These are phyloP conservation scores for Zoanthus sansibaricus DNA, from an alignment of 92 coral and sea anemone genomes.

Conservation along the genomic window DNA sequence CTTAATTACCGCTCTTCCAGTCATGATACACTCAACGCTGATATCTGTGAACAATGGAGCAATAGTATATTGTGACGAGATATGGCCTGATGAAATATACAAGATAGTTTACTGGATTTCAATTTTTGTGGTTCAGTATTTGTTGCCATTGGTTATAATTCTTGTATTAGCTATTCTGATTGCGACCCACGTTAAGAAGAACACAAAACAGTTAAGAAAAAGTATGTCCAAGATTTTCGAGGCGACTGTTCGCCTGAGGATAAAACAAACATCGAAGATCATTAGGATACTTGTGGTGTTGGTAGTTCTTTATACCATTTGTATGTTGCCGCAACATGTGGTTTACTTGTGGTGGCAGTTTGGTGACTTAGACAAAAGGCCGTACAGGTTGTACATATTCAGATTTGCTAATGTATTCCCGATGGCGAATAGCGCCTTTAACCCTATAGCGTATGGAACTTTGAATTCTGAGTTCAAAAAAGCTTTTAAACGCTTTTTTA, in stretches of 20 bases:
- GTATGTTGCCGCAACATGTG: conserved; percentile 96
- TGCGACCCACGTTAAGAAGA: conserved; percentile 69
- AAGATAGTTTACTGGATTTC: conserved; percentile 83
- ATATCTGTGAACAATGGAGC: conserved; percentile 67
- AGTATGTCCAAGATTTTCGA: conserved; percentile 74
- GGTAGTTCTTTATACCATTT: conserved; percentile 86
- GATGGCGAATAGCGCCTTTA: conserved; percentile 98
- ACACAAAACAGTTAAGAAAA: conserved; percentile 65
- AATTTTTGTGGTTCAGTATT: conserved; percentile 89
- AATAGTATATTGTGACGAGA: conserved; percentile 84
- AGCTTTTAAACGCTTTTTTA: conserved; percentile 88
- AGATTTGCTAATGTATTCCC: conserved; percentile 95
- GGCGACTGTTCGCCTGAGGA: conserved; percentile 82
- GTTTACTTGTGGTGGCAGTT: conserved; percentile 81
- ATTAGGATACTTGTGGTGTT: conserved; percentile 94
- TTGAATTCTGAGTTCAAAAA: conserved; percentile 90
- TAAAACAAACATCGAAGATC: conserved; percentile 91
- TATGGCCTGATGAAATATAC: conserved; percentile 76
- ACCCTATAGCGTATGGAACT: conserved; percentile 96
- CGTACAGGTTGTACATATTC: conserved; percentile 81
- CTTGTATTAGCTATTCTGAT: conserved; percentile 76
- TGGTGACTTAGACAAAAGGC: conserved; percentile 75
- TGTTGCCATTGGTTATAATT: conserved; percentile 81
- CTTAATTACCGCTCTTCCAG: conserved; percentile 71
- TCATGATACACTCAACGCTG: conserved; percentile 47